phyloP scores from a whole-genome alignment of 1,140 invertebrate genomes.

The Chironomus tepperi region DNA sequence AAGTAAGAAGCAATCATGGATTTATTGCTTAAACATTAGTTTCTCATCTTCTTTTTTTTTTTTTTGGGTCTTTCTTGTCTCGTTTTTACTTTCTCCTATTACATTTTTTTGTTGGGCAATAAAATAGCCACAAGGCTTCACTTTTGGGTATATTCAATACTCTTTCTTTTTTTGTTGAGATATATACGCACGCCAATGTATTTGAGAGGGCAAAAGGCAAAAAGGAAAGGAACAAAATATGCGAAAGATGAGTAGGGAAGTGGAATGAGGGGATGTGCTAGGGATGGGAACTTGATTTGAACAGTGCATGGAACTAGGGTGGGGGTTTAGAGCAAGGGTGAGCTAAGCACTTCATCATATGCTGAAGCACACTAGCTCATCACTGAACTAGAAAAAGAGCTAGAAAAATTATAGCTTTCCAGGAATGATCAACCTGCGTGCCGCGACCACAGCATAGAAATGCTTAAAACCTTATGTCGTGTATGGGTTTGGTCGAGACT shows the following conservation, averaged over 20 bases:
- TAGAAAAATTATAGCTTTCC: no score
- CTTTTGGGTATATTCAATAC: neutral
- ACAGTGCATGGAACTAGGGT: no score
- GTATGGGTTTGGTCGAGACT: no score
- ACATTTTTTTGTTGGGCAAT: neutral
- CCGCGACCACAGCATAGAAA: no score
- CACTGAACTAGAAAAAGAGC: no score
- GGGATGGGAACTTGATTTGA: no score
- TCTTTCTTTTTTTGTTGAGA: neutral
- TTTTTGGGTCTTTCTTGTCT: neutral
- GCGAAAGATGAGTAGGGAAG: neutral
- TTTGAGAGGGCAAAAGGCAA: neutral
- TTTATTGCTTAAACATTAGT: conserved; percentile 14
- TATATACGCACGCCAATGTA: neutral
- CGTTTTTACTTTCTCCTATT: no score
- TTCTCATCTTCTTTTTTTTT: neutral
- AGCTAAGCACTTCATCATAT: no score
- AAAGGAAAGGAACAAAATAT: neutral
- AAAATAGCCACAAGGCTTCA: conserved; percentile 5
- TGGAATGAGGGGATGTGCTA: neutral
- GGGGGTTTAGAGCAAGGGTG: no score
- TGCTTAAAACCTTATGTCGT: no score
- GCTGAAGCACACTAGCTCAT: no score
- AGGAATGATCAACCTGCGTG: no score
- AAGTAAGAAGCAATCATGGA: conserved; percentile 12